Percentiles rank a stretch among this genome's conserved stretches.
Evolutionary conservation across 2,113 vertebrate species (phyloP).

Genomic region (Anolis carolinensis): DNA sequence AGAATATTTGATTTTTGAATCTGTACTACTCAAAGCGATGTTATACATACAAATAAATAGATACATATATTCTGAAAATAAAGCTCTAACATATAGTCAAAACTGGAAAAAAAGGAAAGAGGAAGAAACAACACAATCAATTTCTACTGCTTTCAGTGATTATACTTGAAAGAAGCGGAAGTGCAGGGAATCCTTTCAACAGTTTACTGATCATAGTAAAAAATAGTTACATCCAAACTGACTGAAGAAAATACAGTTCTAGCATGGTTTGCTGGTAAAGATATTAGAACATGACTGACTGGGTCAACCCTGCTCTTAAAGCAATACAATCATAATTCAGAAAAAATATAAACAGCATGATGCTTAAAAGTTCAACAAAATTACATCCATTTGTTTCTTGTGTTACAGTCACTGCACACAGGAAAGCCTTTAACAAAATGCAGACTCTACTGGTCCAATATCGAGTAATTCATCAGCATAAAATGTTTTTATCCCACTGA

Average conservation of each 20-base stretch:
- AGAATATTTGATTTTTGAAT: constrained; percentile 44
- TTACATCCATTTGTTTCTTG: constrained; percentile 18
- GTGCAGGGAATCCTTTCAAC: neutral
- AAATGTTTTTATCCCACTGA: constrained; percentile 21
- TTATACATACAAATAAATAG: constrained; percentile 38
- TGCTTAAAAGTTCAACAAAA: constrained; percentile 22
- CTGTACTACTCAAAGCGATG: constrained; percentile 34
- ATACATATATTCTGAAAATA: constrained; percentile 29
- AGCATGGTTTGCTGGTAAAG: constrained; percentile 14
- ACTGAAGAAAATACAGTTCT: constrained; percentile 9
- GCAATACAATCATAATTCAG: constrained; percentile 33
- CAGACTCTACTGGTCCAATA: constrained; percentile 57
- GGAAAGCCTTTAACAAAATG: constrained; percentile 25
- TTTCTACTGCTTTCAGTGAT: neutral
- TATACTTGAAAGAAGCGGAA: constrained; percentile 2
- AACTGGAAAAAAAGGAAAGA: neutral
- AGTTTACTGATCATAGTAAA: neutral
- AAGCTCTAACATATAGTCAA: constrained; percentile 12
- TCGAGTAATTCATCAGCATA: constrained; percentile 27
- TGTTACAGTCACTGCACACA: constrained; percentile 31
- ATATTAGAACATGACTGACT: constrained; percentile 31
- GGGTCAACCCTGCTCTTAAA: constrained; percentile 26
- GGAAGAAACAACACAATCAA: constrained; percentile 31
- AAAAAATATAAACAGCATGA: constrained; percentile 22
- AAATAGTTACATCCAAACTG: constrained; percentile 12